Base-by-base conservation (phyloP, 2,797 vertebrate species). In the Helicolenus hilgendorfi region DNA sequence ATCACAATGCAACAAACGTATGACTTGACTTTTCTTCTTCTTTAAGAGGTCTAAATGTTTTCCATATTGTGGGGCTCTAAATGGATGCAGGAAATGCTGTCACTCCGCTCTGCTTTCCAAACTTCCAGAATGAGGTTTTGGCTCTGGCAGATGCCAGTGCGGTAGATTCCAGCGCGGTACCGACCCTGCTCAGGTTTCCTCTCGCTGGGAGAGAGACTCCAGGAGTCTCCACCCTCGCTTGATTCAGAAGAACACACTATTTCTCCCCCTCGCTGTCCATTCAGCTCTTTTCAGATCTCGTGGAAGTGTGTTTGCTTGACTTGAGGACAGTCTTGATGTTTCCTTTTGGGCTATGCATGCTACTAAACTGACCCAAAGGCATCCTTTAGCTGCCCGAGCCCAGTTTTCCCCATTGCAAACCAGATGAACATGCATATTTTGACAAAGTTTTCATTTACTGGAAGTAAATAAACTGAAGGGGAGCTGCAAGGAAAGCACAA, bases 31-130 rank as follows among this genome's bases (percentile, higher is more conserved):
- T 89, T 83, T 93, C 88, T 92, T 92, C 84, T 90, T 87, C 53
- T 49, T 55, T 10, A 69, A 72, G 87, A 87, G 85, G 74, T 80
- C 91, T 77, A 88, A 94, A 96, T 94, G 86, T 94, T 94, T 96
- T 96, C 92, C 93, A 96, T 94, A 95, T 87, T 95, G 95, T 84
- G 91, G 91, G 86, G 74, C 86, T 91, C 86, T 89, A 91, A 95
- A 95, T 95, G 92, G 93, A 95, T 92, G 93, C 96, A 97, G 96
- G 95, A 97, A 96, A 96, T 95, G 95, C 94, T 96, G 93, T 96
- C 95, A 94, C 94, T 92, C 77, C 83, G 69, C 92, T 95, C 75
- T 83, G 94, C 94, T 94, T 92, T 94, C 86, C 89, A 96, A 96
- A 95, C 96, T 94, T 86, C 91, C 94, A 93, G 87, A 92, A 84